These are phyloP conservation scores for Leuciscus waleckii DNA, from an alignment of 2,797 vertebrate genomes.

Conservation along the genomic window DNA sequence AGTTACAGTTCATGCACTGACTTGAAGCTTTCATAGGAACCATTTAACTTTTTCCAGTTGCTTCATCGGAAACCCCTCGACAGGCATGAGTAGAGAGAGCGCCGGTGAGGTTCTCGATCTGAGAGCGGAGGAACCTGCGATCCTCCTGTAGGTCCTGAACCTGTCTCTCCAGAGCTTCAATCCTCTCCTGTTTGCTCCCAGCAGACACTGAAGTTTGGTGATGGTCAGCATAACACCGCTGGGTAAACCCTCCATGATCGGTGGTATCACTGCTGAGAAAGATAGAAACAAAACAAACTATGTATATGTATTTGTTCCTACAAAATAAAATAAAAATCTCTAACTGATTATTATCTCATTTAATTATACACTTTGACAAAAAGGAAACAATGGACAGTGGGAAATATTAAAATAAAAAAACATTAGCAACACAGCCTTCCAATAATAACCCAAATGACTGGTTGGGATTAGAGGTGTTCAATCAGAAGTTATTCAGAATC, in stretches of 20 bases:
- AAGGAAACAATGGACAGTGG: background rate
- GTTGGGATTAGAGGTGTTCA: background rate
- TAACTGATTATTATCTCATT: background rate
- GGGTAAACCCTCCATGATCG: constrained; percentile 64
- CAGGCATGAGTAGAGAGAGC: constrained; percentile 58
- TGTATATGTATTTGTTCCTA: background rate
- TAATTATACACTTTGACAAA: background rate
- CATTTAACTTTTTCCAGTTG: background rate
- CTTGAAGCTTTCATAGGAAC: background rate
- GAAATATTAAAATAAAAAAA: background rate
- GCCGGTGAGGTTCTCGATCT: constrained; percentile 79
- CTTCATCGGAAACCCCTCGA: constrained; percentile 66
- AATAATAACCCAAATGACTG: background rate
- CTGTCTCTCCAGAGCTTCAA: constrained; percentile 73
- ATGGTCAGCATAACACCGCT: constrained; percentile 64
- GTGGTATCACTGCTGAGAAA: constrained; percentile 60
- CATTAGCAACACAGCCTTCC: background rate
- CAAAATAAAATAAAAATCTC: background rate
- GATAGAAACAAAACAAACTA: background rate
- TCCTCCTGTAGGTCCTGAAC: constrained; percentile 81
- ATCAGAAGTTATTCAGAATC: no score
- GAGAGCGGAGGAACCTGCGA: constrained; percentile 78
- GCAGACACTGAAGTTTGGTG: constrained; percentile 72
- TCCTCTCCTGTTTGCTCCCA: constrained; percentile 79
- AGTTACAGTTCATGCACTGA: background rate